A percentile compares a stretch with the other conserved stretches of the same genome.
These are phyloP conservation scores for Tenodera sinensis DNA, from an alignment of 2,888 invertebrate genomes.

Conservation along the genomic window DNA sequence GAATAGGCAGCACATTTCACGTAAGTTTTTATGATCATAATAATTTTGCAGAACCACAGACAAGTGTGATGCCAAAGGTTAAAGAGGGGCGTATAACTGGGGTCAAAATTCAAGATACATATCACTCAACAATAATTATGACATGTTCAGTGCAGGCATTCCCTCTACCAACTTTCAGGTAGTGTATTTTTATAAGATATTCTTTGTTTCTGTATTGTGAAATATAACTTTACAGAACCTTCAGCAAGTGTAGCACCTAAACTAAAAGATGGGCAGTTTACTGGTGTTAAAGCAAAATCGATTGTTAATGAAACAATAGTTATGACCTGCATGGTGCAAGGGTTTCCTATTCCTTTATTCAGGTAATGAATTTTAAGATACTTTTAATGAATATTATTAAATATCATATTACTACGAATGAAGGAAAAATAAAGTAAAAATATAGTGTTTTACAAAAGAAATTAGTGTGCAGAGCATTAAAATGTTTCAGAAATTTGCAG, in stretches of 20 bases:
- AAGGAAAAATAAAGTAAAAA: too few relatives aligned
- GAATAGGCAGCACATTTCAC: neutral
- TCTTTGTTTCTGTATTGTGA: neutral
- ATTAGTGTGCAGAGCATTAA: too few relatives aligned
- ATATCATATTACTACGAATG: too few relatives aligned
- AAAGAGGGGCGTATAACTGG: conserved; percentile 37
- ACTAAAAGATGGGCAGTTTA: conserved; percentile 37
- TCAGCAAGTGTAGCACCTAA: conserved; percentile 37
- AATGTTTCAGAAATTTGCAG: too few relatives aligned
- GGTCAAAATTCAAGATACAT: conserved; percentile 27
- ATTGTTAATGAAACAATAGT: conserved; percentile 40
- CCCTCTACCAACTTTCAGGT: conserved; percentile 52
- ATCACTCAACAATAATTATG: conserved; percentile 42
- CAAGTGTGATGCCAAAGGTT: conserved; percentile 42
- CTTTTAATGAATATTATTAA: too few relatives aligned
- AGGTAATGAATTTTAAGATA: conserved; percentile 42
- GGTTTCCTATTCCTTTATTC: conserved; percentile 50
- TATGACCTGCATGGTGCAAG: conserved; percentile 57
- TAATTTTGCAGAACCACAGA: conserved; percentile 44
- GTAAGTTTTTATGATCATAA: neutral
- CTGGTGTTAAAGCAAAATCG: conserved; percentile 33
- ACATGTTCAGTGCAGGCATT: conserved; percentile 58
- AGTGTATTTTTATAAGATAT: conserved; percentile 29
- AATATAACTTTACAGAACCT: conserved; percentile 36
- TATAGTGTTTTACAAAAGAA: too few relatives aligned